Conservation (phyloP, 2,888 invertebrate genomes). For the Pseudococcus longispinus region DNA sequence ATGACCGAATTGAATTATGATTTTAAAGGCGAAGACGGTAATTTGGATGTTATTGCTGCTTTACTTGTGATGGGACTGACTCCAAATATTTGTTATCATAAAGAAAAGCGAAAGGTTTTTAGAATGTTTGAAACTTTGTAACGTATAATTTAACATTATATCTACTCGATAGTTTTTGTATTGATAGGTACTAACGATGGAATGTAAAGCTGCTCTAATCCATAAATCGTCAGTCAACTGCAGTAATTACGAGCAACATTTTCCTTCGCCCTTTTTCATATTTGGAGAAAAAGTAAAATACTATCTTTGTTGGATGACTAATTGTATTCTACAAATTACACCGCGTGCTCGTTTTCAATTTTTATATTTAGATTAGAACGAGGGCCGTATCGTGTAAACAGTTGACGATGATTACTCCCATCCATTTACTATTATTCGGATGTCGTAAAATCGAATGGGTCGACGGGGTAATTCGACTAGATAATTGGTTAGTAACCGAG, state of each 20-base stretch:
- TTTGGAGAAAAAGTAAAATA: slow-evolving; percentile 88
- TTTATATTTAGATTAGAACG: slow-evolving; percentile 75
- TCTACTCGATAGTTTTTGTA: slow-evolving; percentile 15
- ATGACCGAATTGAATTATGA: slow-evolving; percentile 72
- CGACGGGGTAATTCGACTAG: slow-evolving; percentile 79
- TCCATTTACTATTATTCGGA: slow-evolving; percentile 91
- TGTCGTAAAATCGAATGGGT: slow-evolving; percentile 84
- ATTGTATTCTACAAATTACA: not conserved
- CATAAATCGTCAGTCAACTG: slow-evolving; percentile 98
- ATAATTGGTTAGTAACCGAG: slow-evolving; percentile 75
- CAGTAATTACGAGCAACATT: slow-evolving; percentile 79
- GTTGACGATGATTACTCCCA: slow-evolving; percentile 92
- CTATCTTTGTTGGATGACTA: not conserved
- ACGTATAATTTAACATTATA: not conserved
- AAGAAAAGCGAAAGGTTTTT: slow-evolving; percentile 86
- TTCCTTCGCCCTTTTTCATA: slow-evolving; percentile 94
- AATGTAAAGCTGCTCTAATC: slow-evolving; percentile 91
- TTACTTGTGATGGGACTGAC: slow-evolving; percentile 91
- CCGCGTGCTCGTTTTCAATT: not conserved
- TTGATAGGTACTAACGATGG: slow-evolving; percentile 84
- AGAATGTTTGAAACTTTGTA: not conserved
- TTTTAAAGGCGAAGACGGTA: slow-evolving; percentile 74
- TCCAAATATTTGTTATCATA: slow-evolving; percentile 95
- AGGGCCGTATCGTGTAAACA: slow-evolving; percentile 96
- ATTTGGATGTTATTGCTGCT: slow-evolving; percentile 82